Conservation (phyloP, 2,797 vertebrate genomes). For the Sarcoramphus papa region DNA sequence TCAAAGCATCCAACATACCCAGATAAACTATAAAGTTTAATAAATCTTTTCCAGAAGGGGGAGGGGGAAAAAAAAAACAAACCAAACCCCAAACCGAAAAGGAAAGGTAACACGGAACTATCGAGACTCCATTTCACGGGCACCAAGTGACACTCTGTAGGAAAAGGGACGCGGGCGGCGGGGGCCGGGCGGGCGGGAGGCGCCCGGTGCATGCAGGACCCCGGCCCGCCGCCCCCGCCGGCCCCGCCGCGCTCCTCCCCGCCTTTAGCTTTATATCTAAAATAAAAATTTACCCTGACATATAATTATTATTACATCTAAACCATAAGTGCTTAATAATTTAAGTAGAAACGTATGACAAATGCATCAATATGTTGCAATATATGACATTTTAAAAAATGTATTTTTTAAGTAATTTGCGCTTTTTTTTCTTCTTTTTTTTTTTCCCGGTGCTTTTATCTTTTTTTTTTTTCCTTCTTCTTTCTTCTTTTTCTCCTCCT, state of each 20-base stretch:
- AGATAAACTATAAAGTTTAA: constrained; percentile 97
- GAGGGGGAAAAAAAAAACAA: constrained; percentile 32
- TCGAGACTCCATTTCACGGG: constrained; percentile 84
- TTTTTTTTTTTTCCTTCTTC: not conserved
- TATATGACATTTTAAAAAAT: constrained; percentile 86
- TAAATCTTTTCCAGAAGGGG: constrained; percentile 85
- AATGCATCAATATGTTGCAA: constrained; percentile 92
- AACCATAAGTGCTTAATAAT: constrained; percentile 91
- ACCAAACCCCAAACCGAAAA: constrained; percentile 10
- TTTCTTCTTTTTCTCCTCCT: too few relatives aligned
- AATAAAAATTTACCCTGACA: constrained; percentile 95
- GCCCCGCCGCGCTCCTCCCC: constrained; percentile 70
- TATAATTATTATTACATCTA: constrained; percentile 85
- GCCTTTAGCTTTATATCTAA: constrained; percentile 85
- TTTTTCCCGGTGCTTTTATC: not conserved
- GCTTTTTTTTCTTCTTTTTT: not conserved
- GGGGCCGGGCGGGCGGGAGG: not conserved
- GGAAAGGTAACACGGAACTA: constrained; percentile 90
- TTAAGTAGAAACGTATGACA: constrained; percentile 94
- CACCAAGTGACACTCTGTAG: constrained; percentile 97
- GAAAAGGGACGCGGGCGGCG: constrained; percentile 77
- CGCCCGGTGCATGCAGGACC: constrained; percentile 87
- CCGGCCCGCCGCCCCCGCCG: constrained; percentile 66
- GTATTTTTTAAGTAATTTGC: constrained; percentile 72
- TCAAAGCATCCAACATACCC: constrained; percentile 99